A percentile compares a stretch with the other conserved stretches of the same genome.
Conservation (phyloP, 2,797 vertebrate genomes). For the Hippoglossus hippoglossus region DNA sequence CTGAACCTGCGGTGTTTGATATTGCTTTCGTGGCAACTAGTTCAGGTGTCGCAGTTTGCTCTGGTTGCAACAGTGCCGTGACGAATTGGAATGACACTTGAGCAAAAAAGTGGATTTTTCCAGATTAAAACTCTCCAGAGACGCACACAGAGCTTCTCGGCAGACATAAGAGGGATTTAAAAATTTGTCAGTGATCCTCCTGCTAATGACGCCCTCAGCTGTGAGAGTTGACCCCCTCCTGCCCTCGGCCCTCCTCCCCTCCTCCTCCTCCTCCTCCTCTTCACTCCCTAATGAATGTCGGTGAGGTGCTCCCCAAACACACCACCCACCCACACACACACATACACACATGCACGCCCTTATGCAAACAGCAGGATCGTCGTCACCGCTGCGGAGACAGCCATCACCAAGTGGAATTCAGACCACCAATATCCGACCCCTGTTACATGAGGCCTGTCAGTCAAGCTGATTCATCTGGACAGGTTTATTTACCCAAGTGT, state of each 20-base stretch:
- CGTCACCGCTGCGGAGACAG: constrained; percentile 22
- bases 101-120: neutral
- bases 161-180: constrained; percentile 58
- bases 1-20: constrained; percentile 5
- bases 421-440: constrained; percentile 54
- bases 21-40: neutral
- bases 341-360: constrained; percentile 2
- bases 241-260: constrained; percentile 57
- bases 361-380: constrained; percentile 45
- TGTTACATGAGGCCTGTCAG: constrained; percentile 66
- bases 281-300: constrained; percentile 72
- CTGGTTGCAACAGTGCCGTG: neutral
- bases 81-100: neutral
- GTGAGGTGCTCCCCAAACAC: constrained; percentile 37
- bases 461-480: constrained; percentile 59
- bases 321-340: neutral
- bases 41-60: neutral
- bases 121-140: constrained; percentile 3
- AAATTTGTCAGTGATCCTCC: constrained; percentile 75
- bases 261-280: constrained; percentile 34
- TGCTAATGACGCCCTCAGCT: constrained; percentile 77
- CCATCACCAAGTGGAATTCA: constrained; percentile 55
- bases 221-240: constrained; percentile 75
- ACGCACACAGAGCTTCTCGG: constrained; percentile 29
- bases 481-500: constrained; percentile 48